Base-by-base conservation (phyloP, 2,888 invertebrate genomes). In the Callosobruchus maculatus region DNA sequence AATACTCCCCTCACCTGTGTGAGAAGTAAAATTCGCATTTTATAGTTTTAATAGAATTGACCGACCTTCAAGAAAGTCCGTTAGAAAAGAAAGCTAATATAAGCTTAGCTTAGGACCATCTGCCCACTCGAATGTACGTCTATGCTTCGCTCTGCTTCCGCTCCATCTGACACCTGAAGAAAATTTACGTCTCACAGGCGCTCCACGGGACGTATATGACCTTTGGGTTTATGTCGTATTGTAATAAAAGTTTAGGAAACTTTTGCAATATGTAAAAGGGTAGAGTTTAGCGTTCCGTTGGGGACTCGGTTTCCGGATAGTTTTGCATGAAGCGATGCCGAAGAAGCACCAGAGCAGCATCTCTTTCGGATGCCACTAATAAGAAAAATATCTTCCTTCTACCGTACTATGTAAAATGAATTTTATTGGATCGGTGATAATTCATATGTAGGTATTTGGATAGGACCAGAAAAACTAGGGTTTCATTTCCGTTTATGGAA, bases 111-210 rank as follows among this genome's bases (percentile, higher is more conserved):
- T 26, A 2, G 7, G 26, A 4, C 7, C 26, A 4, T 26, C 26
- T 7, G 7, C 3, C 26, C 26, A 26, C 7, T 26, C 26, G 2
- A 4, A 26, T 7, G 26, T 4, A 26, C 76, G 77, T 75, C 76
- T 49, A 49, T 49, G 49, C 13, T 18, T 13, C 13, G 75, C 76
- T 77, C 76, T 74, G 76, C 77, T 69, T 77, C 73, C 70, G 74
- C 77, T 77, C 77, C 74, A 74, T 76, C 76, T 78, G 78, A 78
- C 78, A 75, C 76, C 78, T 77, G 76, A 77, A 77, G 78, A 76
- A 77, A 78, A 78, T 78, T 78, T 78, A 78, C 77, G 75, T 76
- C 75, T 77, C 49, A 49, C 5, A 49, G 74, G 74, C 75, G 75
- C 72, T 77, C 74, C 20, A 20, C 30, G 49, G 75, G 73, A 73